Evolutionary conservation across 2,113 vertebrate genomes (phyloP).

Genomic region (Caloenas nicobarica): DNA sequence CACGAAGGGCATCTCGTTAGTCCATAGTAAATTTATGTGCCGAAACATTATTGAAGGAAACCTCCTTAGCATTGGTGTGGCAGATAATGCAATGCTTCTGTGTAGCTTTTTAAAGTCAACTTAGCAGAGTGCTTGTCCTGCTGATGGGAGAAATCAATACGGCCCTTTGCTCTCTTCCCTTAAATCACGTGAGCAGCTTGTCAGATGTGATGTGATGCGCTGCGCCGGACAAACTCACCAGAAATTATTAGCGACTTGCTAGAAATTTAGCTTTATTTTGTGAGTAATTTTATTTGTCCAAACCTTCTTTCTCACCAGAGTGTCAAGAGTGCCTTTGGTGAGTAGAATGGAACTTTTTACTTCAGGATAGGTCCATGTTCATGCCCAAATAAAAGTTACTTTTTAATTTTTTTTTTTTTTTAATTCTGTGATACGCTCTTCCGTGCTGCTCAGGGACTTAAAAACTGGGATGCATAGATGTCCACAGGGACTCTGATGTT

Average conservation of each 20-base stretch:
- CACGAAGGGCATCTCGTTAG: background rate
- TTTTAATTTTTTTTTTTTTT: too few relatives aligned
- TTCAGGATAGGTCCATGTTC: background rate
- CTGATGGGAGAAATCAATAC: slow-evolving; percentile 3
- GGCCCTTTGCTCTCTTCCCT: background rate
- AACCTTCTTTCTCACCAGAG: background rate
- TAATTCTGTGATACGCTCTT: background rate
- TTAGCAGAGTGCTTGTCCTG: background rate
- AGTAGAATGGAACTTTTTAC: background rate
- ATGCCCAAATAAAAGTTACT: background rate
- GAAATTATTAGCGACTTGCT: background rate
- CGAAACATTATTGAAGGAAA: background rate
- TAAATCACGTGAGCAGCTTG: background rate
- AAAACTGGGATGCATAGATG: background rate
- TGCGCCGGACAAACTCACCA: background rate
- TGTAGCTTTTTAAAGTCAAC: background rate
- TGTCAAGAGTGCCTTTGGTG: background rate
- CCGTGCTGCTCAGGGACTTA: background rate
- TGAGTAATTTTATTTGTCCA: background rate
- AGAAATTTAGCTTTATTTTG: background rate
- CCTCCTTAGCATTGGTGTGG: background rate
- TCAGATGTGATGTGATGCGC: background rate
- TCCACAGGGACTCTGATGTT: background rate
- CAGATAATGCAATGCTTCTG: background rate
- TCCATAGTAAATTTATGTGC: background rate